These are phyloP conservation scores for Sebastes alutus DNA, from an alignment of 2,797 vertebrate species.

Conservation along the genomic window DNA sequence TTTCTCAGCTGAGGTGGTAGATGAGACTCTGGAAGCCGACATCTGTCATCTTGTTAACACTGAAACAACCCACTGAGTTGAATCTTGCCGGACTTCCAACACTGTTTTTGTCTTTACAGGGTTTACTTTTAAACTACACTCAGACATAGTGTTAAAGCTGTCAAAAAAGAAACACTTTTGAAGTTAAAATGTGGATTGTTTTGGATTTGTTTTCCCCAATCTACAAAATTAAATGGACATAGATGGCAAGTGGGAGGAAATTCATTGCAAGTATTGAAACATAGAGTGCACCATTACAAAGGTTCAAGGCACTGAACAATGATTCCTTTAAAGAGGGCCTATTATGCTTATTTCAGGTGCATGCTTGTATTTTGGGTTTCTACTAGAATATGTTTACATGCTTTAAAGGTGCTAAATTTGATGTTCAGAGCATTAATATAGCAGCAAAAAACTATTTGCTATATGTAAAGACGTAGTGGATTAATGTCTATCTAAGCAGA, in stretches of 20 bases:
- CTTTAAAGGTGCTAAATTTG: too few relatives aligned
- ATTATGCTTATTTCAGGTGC: too few relatives aligned
- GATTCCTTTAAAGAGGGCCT: background rate
- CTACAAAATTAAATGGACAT: background rate
- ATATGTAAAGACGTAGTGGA: too few relatives aligned
- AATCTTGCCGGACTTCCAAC: background rate
- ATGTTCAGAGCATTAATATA: too few relatives aligned
- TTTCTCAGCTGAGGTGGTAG: background rate
- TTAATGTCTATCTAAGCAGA: too few relatives aligned
- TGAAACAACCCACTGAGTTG: conserved; percentile 17
- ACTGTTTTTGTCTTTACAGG: background rate
- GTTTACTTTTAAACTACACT: conserved; percentile 4
- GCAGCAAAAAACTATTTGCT: too few relatives aligned
- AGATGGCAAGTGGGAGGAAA: background rate
- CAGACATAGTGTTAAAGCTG: background rate
- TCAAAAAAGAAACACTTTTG: background rate
- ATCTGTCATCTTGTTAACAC: conserved; percentile 6
- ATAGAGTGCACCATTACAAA: background rate
- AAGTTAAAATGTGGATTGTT: background rate
- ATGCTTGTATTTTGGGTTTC: too few relatives aligned
- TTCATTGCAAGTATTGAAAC: background rate
- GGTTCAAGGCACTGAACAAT: background rate
- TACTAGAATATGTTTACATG: too few relatives aligned
- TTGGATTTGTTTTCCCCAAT: background rate
- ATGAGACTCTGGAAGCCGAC: background rate